Base-by-base conservation (phyloP, 2,888 invertebrate species). In the Tenthredo amoena region DNA sequence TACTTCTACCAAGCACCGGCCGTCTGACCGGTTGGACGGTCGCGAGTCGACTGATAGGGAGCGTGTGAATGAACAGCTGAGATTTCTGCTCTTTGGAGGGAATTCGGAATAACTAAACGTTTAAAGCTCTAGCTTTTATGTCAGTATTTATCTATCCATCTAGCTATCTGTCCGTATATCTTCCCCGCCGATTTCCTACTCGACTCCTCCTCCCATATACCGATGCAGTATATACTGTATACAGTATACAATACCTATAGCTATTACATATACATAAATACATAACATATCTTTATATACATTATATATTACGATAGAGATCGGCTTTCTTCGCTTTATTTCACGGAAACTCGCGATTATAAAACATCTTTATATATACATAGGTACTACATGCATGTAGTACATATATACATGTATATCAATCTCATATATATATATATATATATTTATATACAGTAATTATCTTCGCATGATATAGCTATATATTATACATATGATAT, bases 11-110 rank as follows among this genome's bases (percentile, higher is more conserved):
- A 31, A 18, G 68, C 68, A 88, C 90, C 55, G 90, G 88, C 90
- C 88, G 91, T 92, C 92, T 92, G 92, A 89, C 90, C 92, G 91
- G 89, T 88, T 86, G 90, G 91, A 92, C 92, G 91, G 92, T 92
- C 92, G 92, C 90, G 89, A 90, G 89, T 90, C 92, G 91, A 92
- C 92, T 92, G 90, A 86, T 87, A 86, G 88, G 87, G 91, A 91
- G 90, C 92, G 89, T 88, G 90, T 91, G 91, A 92, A 92, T 91
- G 91, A 90, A 90, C 90, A 90, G 88, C 91, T 88, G 91, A 90
- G 92, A 93, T 93, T 92, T 91, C 91, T 90, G 89, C 87, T 85
- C 87, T 88, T 89, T 89, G 88, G 87, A 85, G 86, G 88, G 88
- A 89, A 34, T 31, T 34, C 26, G 62, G 37, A 40, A 62, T 40